Evolutionary conservation across 1,140 invertebrate species (phyloP), one percentile per base, ranked within the genome.

Genomic region (Dolichoris vasculosae): DNA sequence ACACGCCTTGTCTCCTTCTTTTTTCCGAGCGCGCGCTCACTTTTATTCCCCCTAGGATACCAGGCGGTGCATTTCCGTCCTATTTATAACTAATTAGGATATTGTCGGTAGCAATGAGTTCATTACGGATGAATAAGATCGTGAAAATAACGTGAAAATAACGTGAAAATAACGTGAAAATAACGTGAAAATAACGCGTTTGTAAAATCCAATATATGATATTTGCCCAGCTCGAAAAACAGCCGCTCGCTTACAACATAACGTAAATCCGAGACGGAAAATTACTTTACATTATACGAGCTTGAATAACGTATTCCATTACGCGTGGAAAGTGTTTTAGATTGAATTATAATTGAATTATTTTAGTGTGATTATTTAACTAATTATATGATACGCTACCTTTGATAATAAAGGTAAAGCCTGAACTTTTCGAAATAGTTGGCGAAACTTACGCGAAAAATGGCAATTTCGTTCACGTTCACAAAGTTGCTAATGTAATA

Each of bases 1-100:
- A 51, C 35, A 59, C 71, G 43, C 46, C 20, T 32, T 48, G 9
- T 73, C 0, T 82, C 11, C 13, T 15, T 77, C 23, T 63, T 55
- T 51, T 69, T 69, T 84, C 11, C 69, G 38, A 73, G 20, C 23
- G 0, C 38, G 6, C 38, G 40, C 40, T 3, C 1, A 43, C 51
- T 23, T 35, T 8, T 71, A 23, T 26, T 35, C 51, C 40, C 55
- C 43, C n/a, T 67, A n/a, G 55, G 40, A 46, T 20, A 35, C 35
- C 32, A 0, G 23, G 59, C 40, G n/a, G 0, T 46, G 32, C 48
- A 67, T 83, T 83, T 83, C 73, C 82, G 40, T 30, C 4, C 76
- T 77, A 43, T 64, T 77, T 75, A 64, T 77, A 73, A 73, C 71
- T 85, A 80, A 85, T 85, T 80, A 77, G 73, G 13, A 77, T 71